Evolutionary conservation across 2,888 invertebrate genomes (phyloP), one percentile per base, ranked within the genome.

Genomic region (Copidosoma aretas): DNA sequence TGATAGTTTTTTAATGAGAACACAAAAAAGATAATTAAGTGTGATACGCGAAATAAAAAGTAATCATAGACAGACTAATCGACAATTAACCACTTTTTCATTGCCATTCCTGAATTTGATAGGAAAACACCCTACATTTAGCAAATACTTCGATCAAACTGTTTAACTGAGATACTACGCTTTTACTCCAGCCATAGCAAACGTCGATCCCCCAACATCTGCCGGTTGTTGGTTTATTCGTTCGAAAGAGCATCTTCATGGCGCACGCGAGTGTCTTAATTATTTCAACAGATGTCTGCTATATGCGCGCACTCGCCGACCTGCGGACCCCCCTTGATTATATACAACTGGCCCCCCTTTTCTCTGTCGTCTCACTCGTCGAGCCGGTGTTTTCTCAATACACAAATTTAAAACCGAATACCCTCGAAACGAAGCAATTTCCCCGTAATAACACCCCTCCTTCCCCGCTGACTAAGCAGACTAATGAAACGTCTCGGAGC

Each of bases 381-480:
- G 57, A 15, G 53, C n/a, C 19, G 21, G 41, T 53, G 39, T 15
- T n/a, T 22, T 54, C 12, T 17, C 22, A 51, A 52, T 25, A 49
- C 46, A 60, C 46, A 46, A 65, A 54, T 67, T 57, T 41, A 46
- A 41, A 67, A 64, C 51, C 54, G 60, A 68, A 68, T 60, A 57
- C 52, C 21, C 32, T 32, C 56, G 22, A 46, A 57, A 64, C 52
- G n/a, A 60, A 63, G 53, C 58, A 58, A 58, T 61, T 65, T 61
- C 24, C 39, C 12, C 8, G 17, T 59, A 69, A 65, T 65, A 51
- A 65, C 25, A 49, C 21, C 21, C 60, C 52, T 62, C 58, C 46
- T 58, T 22, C 25, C 10, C 14, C 32, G 32, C 32, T 32, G 64
- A 52, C 53, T 59, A 57, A 60, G 43, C 62, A 19, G 15, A 19